Evolutionary conservation across 1,140 invertebrate species (phyloP).

Genomic region (Matsumurasca onukii): DNA sequence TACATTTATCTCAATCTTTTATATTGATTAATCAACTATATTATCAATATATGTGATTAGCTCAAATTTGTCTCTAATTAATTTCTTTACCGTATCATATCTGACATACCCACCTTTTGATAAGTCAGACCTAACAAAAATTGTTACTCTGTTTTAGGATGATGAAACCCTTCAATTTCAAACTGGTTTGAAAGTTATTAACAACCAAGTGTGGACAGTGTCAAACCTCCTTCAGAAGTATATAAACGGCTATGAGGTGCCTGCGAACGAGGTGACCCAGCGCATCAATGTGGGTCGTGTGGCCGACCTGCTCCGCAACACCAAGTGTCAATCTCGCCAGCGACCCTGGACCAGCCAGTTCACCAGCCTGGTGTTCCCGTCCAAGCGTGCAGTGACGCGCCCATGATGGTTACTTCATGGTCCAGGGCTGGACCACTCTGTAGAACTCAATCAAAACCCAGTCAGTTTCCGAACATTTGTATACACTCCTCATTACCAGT

Average conservation of each 20-base stretch:
- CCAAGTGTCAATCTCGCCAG: background rate
- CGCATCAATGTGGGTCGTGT: slow-evolving; percentile 37
- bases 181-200: slow-evolving; percentile 39
- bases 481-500: background rate
- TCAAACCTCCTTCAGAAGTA: slow-evolving; percentile 38
- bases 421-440: background rate
- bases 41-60: too few species aligned
- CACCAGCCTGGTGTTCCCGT: background rate
- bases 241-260: slow-evolving; percentile 26
- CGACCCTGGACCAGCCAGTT: background rate
- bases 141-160: slow-evolving; percentile 35
- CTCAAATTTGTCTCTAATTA: too few species aligned
- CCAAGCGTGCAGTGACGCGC: background rate
- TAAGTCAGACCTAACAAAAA: too few species aligned
- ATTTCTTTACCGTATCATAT: too few species aligned
- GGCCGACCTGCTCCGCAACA: slow-evolving; percentile 32
- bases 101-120: too few species aligned
- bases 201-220: slow-evolving; percentile 37
- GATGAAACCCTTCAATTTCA: slow-evolving; percentile 40
- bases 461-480: background rate
- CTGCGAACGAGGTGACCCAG: slow-evolving; percentile 33
- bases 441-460: background rate
- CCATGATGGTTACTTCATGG: background rate
- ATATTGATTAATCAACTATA: too few species aligned
- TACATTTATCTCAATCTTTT: too few species aligned